Percentiles rank a stretch among this genome's conserved stretches.
phyloP scores from a whole-genome alignment of 2,888 invertebrate genomes.

The Augochlorella aurata region DNA sequence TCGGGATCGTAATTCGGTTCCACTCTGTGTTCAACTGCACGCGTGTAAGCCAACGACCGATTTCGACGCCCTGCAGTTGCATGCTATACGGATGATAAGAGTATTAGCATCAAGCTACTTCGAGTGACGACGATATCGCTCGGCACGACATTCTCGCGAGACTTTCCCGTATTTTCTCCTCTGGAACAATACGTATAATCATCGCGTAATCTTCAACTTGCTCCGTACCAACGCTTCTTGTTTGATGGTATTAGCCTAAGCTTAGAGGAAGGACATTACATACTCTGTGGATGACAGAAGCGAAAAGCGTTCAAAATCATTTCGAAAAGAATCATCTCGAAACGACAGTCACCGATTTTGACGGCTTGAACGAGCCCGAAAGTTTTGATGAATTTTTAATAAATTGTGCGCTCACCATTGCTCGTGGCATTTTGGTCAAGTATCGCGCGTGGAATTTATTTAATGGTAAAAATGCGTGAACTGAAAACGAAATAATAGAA shows the following conservation, averaged over 20 bases:
- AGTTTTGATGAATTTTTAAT: background rate
- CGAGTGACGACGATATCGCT: background rate
- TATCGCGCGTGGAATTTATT: background rate
- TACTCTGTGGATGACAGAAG: background rate
- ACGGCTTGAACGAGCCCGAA: background rate
- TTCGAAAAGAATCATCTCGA: background rate
- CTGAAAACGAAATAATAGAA: too few species aligned
- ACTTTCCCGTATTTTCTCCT: slow-evolving; percentile 1
- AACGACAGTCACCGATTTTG: too few species aligned
- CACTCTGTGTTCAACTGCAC: background rate
- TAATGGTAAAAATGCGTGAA: too few species aligned
- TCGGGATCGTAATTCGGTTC: background rate
- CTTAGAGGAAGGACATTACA: background rate
- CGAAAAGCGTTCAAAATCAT: background rate
- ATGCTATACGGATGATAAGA: slow-evolving; percentile 6
- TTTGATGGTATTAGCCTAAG: background rate
- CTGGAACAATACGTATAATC: background rate
- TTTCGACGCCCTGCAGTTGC: background rate
- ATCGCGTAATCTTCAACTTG: background rate
- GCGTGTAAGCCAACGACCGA: background rate
- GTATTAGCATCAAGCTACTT: background rate
- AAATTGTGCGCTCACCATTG: background rate
- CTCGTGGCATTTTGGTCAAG: background rate
- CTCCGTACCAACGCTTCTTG: background rate
- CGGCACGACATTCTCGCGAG: background rate